These are phyloP conservation scores for Zaprionus ornatus DNA, from an alignment of 1,140 invertebrate genomes.

Conservation along the genomic window DNA sequence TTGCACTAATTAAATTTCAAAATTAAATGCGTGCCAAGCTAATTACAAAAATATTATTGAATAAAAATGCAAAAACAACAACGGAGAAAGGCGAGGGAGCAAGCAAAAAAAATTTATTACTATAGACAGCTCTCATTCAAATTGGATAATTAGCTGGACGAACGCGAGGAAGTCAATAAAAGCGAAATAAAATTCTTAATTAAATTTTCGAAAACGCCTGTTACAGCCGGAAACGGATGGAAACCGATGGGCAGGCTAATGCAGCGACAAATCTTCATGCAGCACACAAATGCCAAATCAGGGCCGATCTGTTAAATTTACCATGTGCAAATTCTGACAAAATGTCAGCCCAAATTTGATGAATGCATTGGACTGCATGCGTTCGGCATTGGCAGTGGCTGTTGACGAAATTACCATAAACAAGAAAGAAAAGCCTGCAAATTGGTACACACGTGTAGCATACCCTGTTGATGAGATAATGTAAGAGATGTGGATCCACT, in stretches of 20 bases:
- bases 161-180: slow-evolving; percentile 53
- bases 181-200: slow-evolving; percentile 66
- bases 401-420: slow-evolving; percentile 77
- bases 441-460: not conserved
- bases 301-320: slow-evolving; percentile 69
- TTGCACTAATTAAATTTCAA: slow-evolving; percentile 76
- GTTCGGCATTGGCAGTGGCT: not conserved
- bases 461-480: not conserved
- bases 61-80: slow-evolving; percentile 41
- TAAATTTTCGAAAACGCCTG: slow-evolving; percentile 48
- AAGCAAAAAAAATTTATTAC: not conserved
- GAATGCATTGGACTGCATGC: slow-evolving; percentile 20
- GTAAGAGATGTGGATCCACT: not conserved
- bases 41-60: slow-evolving; percentile 68
- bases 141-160: slow-evolving; percentile 50
- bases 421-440: slow-evolving; percentile 16
- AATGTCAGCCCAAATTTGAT: slow-evolving; percentile 46
- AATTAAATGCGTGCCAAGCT: slow-evolving; percentile 65
- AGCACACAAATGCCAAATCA: slow-evolving; percentile 45
- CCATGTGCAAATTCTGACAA: slow-evolving; percentile 62
- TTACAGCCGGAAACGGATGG: not conserved
- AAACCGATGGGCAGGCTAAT: slow-evolving; percentile 1
- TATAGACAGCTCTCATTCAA: slow-evolving; percentile 8
- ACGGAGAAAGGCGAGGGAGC: not conserved
- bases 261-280: slow-evolving; percentile 24